Conservation (phyloP, 2,113 vertebrate species). For the Jaculus jaculus region DNA sequence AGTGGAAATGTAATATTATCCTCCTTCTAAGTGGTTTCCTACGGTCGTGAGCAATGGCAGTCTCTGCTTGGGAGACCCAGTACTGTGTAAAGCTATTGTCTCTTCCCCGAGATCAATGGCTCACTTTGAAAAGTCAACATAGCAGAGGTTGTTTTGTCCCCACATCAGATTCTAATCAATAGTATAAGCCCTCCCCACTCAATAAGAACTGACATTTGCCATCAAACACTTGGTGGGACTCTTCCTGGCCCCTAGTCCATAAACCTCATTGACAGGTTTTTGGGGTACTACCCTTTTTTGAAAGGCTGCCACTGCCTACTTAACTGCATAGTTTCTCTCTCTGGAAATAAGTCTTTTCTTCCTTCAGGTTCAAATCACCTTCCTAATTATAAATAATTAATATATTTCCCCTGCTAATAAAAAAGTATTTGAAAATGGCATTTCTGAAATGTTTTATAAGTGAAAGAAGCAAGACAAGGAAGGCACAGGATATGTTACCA, state of each 20-base stretch:
- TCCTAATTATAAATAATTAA: neutral
- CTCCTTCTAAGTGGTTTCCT: neutral
- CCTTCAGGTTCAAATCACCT: neutral
- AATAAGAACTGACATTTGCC: neutral
- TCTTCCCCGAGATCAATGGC: neutral
- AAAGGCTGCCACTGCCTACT: neutral
- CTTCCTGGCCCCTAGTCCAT: neutral
- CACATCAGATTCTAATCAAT: neutral
- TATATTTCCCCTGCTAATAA: neutral
- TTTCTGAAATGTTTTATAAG: neutral
- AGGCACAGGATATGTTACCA: neutral
- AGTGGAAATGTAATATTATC: neutral
- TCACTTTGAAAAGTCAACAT: neutral
- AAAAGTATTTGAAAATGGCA: neutral
- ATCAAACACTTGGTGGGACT: neutral
- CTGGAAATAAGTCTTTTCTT: neutral
- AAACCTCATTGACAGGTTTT: neutral
- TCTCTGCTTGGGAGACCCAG: neutral
- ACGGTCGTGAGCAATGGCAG: neutral
- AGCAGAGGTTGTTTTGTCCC: neutral
- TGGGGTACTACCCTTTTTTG: neutral
- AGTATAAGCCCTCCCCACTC: neutral
- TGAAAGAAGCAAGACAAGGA: neutral
- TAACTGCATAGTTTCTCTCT: neutral
- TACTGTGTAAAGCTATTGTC: neutral